These are phyloP conservation scores for Listrodromus nycthemerus DNA, from an alignment of 2,888 invertebrate genomes.

Conservation along the genomic window DNA sequence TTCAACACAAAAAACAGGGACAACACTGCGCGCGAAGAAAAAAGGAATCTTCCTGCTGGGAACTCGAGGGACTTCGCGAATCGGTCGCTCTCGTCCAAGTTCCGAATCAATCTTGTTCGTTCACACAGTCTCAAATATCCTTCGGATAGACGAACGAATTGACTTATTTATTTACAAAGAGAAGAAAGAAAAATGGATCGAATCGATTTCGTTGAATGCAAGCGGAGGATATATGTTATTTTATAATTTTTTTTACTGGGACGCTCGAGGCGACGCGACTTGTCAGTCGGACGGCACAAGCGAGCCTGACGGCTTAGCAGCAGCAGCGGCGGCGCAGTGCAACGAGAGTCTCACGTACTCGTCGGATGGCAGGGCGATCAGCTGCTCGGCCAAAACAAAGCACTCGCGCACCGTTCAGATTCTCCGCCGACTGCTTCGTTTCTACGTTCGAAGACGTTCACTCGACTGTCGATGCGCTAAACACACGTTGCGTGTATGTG, in stretches of 20 bases:
- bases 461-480: constrained; percentile 3
- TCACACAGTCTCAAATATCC: too few species aligned
- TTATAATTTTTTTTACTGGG: not conserved
- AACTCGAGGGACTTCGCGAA: too few species aligned
- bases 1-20: not conserved
- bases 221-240: not conserved
- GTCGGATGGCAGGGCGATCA: constrained; percentile 64
- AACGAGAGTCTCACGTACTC: constrained; percentile 7
- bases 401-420: constrained; percentile 50
- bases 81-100: too few species aligned
- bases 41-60: too few species aligned
- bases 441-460: constrained; percentile 19
- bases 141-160: too few species aligned
- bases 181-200: not conserved
- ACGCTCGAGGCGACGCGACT: constrained; percentile 24
- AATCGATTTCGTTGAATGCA: constrained; percentile 5
- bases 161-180: not conserved
- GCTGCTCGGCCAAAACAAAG: constrained; percentile 72
- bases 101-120: too few species aligned
- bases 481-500: not conserved
- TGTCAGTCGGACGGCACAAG: constrained; percentile 33
- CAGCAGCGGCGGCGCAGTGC: not conserved
- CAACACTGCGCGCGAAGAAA: not conserved
- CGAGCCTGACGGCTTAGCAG: constrained; percentile 16
- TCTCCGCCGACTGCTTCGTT: not conserved